Evolutionary conservation across 2,797 vertebrate genomes (phyloP).

Genomic region (Enteromius mattozi): DNA sequence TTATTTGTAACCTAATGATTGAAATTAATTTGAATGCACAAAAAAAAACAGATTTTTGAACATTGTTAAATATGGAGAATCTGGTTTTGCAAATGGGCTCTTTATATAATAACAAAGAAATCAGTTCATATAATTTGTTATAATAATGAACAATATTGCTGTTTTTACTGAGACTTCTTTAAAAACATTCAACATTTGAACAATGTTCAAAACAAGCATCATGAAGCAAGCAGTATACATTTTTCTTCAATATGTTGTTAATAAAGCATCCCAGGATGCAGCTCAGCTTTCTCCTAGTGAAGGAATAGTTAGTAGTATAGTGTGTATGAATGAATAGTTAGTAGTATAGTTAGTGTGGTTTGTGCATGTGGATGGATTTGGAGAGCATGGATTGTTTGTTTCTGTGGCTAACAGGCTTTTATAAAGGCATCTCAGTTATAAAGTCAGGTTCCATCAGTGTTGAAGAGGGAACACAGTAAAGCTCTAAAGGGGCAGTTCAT

Average conservation of each 20-base stretch:
- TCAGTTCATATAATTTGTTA: too few relatives aligned
- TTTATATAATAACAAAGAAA: background rate
- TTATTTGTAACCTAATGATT: too few relatives aligned
- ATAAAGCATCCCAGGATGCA: background rate
- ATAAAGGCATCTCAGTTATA: background rate
- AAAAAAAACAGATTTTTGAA: too few relatives aligned
- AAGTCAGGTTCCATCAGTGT: background rate
- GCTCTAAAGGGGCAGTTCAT: slow-evolving; percentile 11
- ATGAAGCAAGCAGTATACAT: background rate
- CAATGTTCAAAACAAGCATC: background rate
- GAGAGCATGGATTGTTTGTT: background rate
- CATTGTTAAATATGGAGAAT: too few relatives aligned
- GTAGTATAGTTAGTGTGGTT: background rate
- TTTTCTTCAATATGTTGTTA: background rate
- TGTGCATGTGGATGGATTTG: background rate
- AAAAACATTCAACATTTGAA: background rate
- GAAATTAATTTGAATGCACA: too few relatives aligned
- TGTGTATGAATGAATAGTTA: background rate
- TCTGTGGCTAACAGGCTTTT: background rate
- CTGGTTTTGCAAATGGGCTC: too few relatives aligned
- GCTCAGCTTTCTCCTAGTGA: background rate
- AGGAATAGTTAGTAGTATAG: background rate
- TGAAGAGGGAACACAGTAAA: background rate
- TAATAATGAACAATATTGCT: background rate
- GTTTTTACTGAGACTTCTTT: background rate